phyloP scores from a whole-genome alignment of 1,140 invertebrate genomes.

The Oedothorax gibbosus region DNA sequence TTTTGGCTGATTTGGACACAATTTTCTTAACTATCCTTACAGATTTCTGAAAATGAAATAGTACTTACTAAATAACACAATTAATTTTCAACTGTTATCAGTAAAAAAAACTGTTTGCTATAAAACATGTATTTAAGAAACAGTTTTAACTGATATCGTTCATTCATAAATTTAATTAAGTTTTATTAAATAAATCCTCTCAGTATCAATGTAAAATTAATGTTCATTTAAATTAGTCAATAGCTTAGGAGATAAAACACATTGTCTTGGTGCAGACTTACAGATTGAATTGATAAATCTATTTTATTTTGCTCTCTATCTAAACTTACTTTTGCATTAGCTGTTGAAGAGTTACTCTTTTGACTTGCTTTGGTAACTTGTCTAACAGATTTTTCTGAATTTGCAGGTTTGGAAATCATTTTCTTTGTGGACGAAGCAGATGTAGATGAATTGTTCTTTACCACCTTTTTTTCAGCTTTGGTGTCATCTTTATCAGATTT shows the following conservation, averaged over 20 bases:
- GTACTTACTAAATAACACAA: not conserved
- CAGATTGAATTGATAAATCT: too few relatives aligned
- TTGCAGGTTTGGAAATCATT: not conserved
- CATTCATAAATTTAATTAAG: too few relatives aligned
- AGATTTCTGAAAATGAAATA: constrained; percentile 21
- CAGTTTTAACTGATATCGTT: too few relatives aligned
- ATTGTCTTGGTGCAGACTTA: too few relatives aligned
- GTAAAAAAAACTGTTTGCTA: too few relatives aligned
- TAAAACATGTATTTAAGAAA: too few relatives aligned
- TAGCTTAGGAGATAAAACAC: too few relatives aligned
- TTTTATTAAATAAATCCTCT: too few relatives aligned
- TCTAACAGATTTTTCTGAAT: constrained; percentile 15
- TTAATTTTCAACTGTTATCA: not conserved
- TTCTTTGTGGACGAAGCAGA: constrained; percentile 2
- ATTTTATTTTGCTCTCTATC: too few relatives aligned
- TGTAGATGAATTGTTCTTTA: constrained; percentile 7
- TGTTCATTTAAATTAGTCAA: too few relatives aligned
- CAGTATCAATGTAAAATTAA: too few relatives aligned
- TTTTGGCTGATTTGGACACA: constrained; percentile 28
- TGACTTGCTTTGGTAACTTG: constrained; percentile 33
- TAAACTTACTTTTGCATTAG: too few relatives aligned
- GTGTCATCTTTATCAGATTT: constrained; percentile 12
- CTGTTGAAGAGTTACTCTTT: not conserved
- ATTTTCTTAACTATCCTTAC: constrained; percentile 49
- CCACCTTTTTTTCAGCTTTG: constrained; percentile 29